phyloP scores from a whole-genome alignment of 2,888 invertebrate species.

The Mechanitis mazaeus region DNA sequence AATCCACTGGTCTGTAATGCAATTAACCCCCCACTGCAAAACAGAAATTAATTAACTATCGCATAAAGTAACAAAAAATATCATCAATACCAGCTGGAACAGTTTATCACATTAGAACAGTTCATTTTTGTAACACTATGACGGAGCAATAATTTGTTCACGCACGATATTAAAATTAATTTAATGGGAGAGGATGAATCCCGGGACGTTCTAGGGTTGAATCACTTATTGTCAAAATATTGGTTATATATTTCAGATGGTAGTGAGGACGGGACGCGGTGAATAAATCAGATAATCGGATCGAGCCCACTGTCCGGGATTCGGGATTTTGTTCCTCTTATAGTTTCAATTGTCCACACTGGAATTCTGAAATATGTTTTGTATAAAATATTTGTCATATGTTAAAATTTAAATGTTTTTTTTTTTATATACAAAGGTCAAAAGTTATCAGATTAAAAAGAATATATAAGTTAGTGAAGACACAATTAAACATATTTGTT shows the following conservation, averaged over 20 bases:
- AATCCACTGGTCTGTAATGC: slow-evolving; percentile 56
- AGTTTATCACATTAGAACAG: slow-evolving; percentile 62
- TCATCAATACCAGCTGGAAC: slow-evolving; percentile 50
- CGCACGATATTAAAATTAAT: slow-evolving; percentile 71
- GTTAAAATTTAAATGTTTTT: too few relatives aligned
- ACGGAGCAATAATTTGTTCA: slow-evolving; percentile 72
- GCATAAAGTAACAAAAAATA: slow-evolving; percentile 47
- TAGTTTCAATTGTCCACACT: neutral
- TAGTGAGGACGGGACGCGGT: slow-evolving; percentile 42
- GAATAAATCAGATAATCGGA: slow-evolving; percentile 67
- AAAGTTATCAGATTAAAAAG: neutral
- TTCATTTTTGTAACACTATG: slow-evolving; percentile 64
- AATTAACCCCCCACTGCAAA: slow-evolving; percentile 50
- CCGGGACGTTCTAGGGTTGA: slow-evolving; percentile 45
- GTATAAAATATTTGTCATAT: too few relatives aligned
- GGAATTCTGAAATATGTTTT: too few relatives aligned
- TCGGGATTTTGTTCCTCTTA: neutral
- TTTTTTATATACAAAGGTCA: neutral
- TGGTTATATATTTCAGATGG: slow-evolving; percentile 60
- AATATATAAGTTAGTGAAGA: neutral
- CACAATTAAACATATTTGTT: too few relatives aligned
- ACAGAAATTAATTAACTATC: slow-evolving; percentile 64
- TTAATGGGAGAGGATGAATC: slow-evolving; percentile 58
- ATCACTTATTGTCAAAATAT: slow-evolving; percentile 65
- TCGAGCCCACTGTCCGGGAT: slow-evolving; percentile 33